phyloP scores from a whole-genome alignment of 2,113 vertebrate species.

The Zingel zingel region DNA sequence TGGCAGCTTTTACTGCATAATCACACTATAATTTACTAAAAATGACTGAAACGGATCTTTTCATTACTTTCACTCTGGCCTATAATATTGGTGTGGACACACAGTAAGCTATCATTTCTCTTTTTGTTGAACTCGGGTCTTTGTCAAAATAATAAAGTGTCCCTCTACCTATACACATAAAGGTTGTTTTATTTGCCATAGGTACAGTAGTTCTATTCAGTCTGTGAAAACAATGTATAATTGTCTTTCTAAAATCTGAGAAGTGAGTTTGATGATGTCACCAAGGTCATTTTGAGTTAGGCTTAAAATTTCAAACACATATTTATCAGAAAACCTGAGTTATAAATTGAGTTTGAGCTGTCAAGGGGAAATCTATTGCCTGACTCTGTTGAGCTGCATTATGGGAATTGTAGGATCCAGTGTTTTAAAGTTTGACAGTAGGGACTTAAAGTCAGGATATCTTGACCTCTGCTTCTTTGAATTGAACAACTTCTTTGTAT shows the following conservation, averaged over 20 bases:
- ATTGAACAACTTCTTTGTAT: not conserved
- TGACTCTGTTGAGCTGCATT: not conserved
- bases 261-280: not conserved
- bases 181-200: not conserved
- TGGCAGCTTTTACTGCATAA: too few relatives aligned
- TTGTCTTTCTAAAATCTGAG: not conserved
- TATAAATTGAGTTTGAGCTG: not conserved
- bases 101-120: too few relatives aligned
- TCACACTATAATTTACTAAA: too few relatives aligned
- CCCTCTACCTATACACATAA: too few relatives aligned
- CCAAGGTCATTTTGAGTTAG: not conserved
- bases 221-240: not conserved
- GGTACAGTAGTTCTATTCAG: not conserved
- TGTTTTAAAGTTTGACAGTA: not conserved
- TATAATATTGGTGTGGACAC: too few relatives aligned
- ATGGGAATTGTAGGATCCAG: not conserved
- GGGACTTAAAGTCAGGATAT: not conserved
- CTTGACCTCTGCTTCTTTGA: not conserved
- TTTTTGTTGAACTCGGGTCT: not conserved
- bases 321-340: not conserved
- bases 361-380: not conserved
- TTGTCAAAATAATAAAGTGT: not conserved
- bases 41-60: too few relatives aligned
- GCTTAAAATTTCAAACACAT: not conserved
- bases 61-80: too few relatives aligned